Conservation (phyloP, 2,888 invertebrate species). For the Carterocephalus palaemon region DNA sequence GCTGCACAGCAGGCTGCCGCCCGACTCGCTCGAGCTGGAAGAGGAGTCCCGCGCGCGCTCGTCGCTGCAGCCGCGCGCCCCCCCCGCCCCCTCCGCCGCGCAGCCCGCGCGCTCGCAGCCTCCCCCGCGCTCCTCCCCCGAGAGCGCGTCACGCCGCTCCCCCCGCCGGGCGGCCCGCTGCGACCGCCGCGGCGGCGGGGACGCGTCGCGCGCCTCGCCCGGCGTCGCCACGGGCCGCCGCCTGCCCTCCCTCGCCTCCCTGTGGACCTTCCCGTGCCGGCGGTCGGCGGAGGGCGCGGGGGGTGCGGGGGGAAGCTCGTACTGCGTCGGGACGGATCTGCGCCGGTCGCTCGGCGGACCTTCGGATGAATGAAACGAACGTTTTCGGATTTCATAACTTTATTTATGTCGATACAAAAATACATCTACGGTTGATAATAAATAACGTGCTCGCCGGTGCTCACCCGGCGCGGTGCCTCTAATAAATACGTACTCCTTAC, state of each 20-base stretch:
- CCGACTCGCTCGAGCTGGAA: slow-evolving; percentile 59
- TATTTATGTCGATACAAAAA: slow-evolving; percentile 37
- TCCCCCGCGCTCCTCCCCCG: slow-evolving; percentile 23
- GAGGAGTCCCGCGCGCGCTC: slow-evolving; percentile 37
- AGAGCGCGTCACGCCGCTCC: slow-evolving; percentile 18
- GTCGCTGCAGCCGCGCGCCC: slow-evolving; percentile 43
- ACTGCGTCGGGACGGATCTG: slow-evolving; percentile 33
- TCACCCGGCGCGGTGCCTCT: slow-evolving; percentile 29
- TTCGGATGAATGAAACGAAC: slow-evolving; percentile 48
- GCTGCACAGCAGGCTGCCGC: slow-evolving; percentile 56
- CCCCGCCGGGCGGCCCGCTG: slow-evolving; percentile 13
- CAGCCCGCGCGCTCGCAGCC: slow-evolving; percentile 12
- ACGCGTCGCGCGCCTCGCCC: slow-evolving; percentile 3
- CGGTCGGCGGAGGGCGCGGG: slow-evolving; percentile 11
- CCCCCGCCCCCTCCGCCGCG: slow-evolving; percentile 20
- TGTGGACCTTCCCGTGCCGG: slow-evolving; percentile 9
- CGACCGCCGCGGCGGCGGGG: slow-evolving; percentile 7
- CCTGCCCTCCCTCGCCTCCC: slow-evolving; percentile 11
- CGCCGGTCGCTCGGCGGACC: slow-evolving; percentile 39
- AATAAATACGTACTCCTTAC: background rate
- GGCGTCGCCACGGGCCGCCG: slow-evolving; percentile 6
- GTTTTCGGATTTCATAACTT: slow-evolving; percentile 33
- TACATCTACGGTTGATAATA: slow-evolving; percentile 28
- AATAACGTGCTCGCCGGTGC: slow-evolving; percentile 30
- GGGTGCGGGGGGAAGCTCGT: slow-evolving; percentile 26